A percentile compares a stretch with the other conserved stretches of the same genome.
phyloP scores from a whole-genome alignment of 2,888 invertebrate species.

The Drosophila percnosoma region DNA sequence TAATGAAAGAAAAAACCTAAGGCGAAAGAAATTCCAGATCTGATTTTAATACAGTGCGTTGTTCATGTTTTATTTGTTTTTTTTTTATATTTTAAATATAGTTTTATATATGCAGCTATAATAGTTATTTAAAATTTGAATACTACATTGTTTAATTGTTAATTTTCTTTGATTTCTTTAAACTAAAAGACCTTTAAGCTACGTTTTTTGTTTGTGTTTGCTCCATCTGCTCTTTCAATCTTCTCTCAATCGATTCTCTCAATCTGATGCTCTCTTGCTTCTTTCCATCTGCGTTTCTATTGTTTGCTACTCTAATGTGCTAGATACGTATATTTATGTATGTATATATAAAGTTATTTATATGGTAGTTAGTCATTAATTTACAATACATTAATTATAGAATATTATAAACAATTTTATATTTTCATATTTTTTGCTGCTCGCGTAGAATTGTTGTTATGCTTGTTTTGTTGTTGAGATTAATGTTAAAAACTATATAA shows the following conservation, averaged over 20 bases:
- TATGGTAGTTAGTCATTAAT: conserved; percentile 51
- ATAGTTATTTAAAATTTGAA: conserved; percentile 73
- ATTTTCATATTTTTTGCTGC: conserved; percentile 20
- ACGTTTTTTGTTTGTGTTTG: conserved; percentile 52
- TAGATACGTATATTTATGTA: conserved; percentile 59
- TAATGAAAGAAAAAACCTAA: background rate
- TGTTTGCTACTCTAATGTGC: conserved; percentile 70
- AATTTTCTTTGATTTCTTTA: conserved; percentile 62
- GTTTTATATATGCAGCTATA: conserved; percentile 76
- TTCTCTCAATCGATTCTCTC: background rate
- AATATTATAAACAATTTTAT: conserved; percentile 58
- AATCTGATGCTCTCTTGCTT: background rate
- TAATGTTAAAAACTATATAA: conserved; percentile 64
- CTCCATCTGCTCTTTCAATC: conserved; percentile 11
- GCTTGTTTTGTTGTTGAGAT: conserved; percentile 31
- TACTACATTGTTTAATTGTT: conserved; percentile 66
- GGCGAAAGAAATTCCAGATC: background rate
- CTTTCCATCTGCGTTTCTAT: conserved; percentile 36
- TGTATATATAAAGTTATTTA: conserved; percentile 55
- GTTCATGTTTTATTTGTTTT: conserved; percentile 59
- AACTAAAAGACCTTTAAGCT: conserved; percentile 67
- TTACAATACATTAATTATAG: conserved; percentile 52
- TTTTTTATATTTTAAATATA: conserved; percentile 71
- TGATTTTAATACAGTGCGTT: conserved; percentile 68
- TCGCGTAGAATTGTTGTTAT: conserved; percentile 43